Evolutionary conservation across 2,113 vertebrate species (phyloP), one percentile per base, ranked within the genome.

Genomic region (Heloderma charlesbogerti): DNA sequence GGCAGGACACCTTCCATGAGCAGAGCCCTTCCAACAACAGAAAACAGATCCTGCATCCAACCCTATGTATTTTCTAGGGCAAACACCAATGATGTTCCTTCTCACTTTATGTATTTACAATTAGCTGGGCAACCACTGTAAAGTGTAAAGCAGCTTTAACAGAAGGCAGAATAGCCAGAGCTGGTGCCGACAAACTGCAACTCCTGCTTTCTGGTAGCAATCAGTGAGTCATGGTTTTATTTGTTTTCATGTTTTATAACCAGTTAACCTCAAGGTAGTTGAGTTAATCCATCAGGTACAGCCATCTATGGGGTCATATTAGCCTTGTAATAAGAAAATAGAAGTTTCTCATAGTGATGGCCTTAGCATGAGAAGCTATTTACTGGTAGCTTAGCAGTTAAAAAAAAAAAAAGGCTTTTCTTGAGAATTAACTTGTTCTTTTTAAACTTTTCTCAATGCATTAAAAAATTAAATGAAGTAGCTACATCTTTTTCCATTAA

Each of bases 391-490:
- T 22, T 89, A 92, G 87, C 94, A 92, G 87, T 60, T 81, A 75
- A 91, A 91, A 96, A 91, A 27, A 75, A 91, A 91, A 96, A 91
- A 27, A 88, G 84, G 88, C 89, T 93, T 95, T 92, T 92, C 93
- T 92, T 67, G 71, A 71, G 83, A 94, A 94, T 88, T 86, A 82
- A 87, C 83, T 92, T 94, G 92, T 72, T 29, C 72, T 34, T 69
- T 37, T 67, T 15, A 13, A 91, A 93, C 92, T 95, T 90, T 77
- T 89, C 93, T 80, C 87, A 94, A 93, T 66, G 82, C 87, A 93
- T 94, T 54, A 1, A 79, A 89, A 92, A 91, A 92, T 89, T 87
- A 92, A 95, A 96, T 91, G 91, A 95, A 95, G 95, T 10, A 85
- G 81, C 90, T 86, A 89, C 89, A 81, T 94, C 93, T 60, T 40